phyloP scores from a whole-genome alignment of 1,140 invertebrate species.

The Sinella curviseta region DNA sequence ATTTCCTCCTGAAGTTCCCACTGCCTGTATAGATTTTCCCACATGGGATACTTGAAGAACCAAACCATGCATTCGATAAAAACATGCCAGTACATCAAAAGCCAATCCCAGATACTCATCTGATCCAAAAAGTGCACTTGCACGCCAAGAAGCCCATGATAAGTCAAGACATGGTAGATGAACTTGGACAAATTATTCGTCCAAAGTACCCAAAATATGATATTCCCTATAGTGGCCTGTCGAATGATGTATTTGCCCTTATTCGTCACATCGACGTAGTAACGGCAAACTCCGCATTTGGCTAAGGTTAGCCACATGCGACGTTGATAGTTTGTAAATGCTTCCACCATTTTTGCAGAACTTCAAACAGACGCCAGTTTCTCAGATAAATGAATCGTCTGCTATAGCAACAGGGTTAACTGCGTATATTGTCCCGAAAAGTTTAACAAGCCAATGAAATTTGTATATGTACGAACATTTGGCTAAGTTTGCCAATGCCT shows the following conservation, averaged over 20 bases:
- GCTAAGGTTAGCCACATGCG: background rate
- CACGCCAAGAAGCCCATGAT: slow-evolving; percentile 11
- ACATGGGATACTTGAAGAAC: slow-evolving; percentile 30
- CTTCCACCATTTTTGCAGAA: background rate
- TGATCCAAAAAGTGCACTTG: slow-evolving; percentile 34
- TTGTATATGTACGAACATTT: no score
- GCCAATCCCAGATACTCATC: slow-evolving; percentile 35
- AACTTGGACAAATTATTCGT: slow-evolving; percentile 23
- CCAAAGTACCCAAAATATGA: slow-evolving; percentile 29
- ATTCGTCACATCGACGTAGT: background rate
- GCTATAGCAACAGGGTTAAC: background rate
- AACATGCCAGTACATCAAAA: slow-evolving; percentile 24
- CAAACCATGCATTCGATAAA: slow-evolving; percentile 25
- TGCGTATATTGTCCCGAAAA: background rate
- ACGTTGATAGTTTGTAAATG: slow-evolving; percentile 2
- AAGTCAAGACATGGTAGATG: slow-evolving; percentile 17
- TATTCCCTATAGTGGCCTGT: background rate
- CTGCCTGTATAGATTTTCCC: slow-evolving; percentile 27
- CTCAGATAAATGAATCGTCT: no score
- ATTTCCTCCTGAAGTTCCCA: slow-evolving; percentile 30
- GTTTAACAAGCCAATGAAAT: no score
- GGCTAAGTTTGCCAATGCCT: no score
- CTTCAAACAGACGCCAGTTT: no score
- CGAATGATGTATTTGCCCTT: background rate
- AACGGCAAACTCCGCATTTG: background rate